These are phyloP conservation scores for Lissocephala sabroskyi DNA, from an alignment of 2,888 invertebrate genomes.

Conservation along the genomic window DNA sequence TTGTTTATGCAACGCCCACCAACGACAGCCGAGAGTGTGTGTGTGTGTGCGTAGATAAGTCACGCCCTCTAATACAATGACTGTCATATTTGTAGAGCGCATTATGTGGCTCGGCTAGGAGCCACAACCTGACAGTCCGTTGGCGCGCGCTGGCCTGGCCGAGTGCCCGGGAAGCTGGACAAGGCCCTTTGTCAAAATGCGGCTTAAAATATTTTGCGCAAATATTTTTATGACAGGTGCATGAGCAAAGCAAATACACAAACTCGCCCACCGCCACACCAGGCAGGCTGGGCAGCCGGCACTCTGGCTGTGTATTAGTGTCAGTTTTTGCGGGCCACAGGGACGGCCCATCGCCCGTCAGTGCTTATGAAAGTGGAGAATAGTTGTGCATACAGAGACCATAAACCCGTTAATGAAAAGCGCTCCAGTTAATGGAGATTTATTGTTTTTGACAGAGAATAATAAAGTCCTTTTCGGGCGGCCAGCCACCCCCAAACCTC, in stretches of 20 bases:
- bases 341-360: too few relatives aligned
- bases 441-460: conserved; percentile 41
- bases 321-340: conserved; percentile 11
- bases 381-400: too few relatives aligned
- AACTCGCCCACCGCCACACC: neutral
- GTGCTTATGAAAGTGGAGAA: too few relatives aligned
- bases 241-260: conserved; percentile 17
- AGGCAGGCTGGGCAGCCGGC: conserved; percentile 1
- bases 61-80: conserved; percentile 14
- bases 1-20: conserved; percentile 34
- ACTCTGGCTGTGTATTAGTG: conserved; percentile 38
- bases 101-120: conserved; percentile 3
- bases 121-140: neutral
- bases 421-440: conserved; percentile 52
- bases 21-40: too few relatives aligned
- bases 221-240: conserved; percentile 57
- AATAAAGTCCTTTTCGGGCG: too few relatives aligned
- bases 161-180: neutral
- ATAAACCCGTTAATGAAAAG: conserved; percentile 55
- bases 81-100: conserved; percentile 29
- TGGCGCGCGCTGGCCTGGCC: too few relatives aligned
- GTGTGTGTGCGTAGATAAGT: neutral
- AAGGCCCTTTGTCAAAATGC: conserved; percentile 51
- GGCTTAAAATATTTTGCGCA: conserved; percentile 56
- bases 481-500: too few relatives aligned